Conservation (phyloP, 2,797 vertebrate genomes). For the Coranthus polyacanthus region DNA sequence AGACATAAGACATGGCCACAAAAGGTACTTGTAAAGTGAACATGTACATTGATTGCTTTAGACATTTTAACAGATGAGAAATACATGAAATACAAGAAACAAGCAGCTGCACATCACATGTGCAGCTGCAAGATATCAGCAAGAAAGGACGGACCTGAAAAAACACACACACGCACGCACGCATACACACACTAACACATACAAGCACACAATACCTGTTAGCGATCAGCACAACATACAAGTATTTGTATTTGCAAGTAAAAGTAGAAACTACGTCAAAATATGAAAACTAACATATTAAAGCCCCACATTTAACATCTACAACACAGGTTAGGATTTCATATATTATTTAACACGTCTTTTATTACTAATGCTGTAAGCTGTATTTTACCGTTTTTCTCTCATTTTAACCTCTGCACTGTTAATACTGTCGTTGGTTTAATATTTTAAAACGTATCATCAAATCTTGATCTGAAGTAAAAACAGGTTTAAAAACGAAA, state of each 20-base stretch:
- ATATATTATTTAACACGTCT: too few species aligned
- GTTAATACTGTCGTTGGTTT: too few species aligned
- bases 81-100: not conserved
- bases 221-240: conserved; percentile 4
- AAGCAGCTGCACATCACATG: conserved; percentile 31
- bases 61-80: not conserved
- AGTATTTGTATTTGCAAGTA: not conserved
- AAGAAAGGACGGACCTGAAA: too few species aligned
- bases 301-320: not conserved
- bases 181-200: conserved; percentile 12
- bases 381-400: too few species aligned
- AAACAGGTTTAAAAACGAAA: too few species aligned
- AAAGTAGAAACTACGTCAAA: too few species aligned
- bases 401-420: too few species aligned
- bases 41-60: not conserved
- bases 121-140: conserved; percentile 27
- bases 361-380: too few species aligned
- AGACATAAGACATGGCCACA: not conserved
- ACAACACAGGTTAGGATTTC: too few species aligned
- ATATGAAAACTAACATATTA: not conserved
- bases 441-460: too few species aligned
- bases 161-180: conserved; percentile 9
- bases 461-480: too few species aligned
- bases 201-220: conserved; percentile 3
- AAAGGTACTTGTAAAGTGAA: not conserved